Evolutionary conservation across 2,113 vertebrate genomes (phyloP).

Genomic region (Drymodes brunneopygia): DNA sequence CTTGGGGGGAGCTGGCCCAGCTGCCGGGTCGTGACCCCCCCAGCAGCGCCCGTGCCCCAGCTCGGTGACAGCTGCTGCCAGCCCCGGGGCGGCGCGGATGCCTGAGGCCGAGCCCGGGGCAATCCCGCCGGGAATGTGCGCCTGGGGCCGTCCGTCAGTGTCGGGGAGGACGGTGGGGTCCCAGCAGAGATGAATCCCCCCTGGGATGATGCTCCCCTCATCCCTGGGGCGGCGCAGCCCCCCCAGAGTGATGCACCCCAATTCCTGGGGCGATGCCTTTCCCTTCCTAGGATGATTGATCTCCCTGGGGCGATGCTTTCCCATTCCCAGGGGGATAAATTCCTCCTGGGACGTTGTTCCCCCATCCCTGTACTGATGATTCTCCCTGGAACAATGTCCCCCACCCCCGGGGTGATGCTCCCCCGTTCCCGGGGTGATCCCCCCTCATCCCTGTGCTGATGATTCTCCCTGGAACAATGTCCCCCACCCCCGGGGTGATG

Average conservation of each 20-base stretch:
- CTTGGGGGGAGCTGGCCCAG: neutral
- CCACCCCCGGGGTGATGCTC: too few species aligned
- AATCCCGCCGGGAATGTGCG: neutral
- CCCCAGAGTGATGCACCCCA: neutral
- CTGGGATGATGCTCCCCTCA: too few species aligned
- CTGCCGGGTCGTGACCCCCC: neutral
- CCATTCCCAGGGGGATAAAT: fast-evolving
- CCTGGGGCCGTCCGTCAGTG: neutral
- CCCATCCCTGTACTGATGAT: neutral
- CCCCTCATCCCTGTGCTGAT: neutral
- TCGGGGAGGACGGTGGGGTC: neutral
- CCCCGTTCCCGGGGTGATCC: neutral
- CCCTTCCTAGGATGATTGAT: neutral
- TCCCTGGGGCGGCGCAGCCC: neutral
- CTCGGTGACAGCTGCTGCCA: neutral
- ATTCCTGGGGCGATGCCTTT: neutral
- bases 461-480: neutral
- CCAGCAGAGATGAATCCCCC: neutral
- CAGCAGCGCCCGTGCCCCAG: neutral
- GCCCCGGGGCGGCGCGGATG: neutral
- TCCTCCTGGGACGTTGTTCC: fast-evolving
- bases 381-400: neutral
- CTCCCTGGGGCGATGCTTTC: neutral
- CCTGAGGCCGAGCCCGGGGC: neutral
- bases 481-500: too few species aligned